phyloP scores from a whole-genome alignment of 2,888 invertebrate species.

The Lasioglossum morio region DNA sequence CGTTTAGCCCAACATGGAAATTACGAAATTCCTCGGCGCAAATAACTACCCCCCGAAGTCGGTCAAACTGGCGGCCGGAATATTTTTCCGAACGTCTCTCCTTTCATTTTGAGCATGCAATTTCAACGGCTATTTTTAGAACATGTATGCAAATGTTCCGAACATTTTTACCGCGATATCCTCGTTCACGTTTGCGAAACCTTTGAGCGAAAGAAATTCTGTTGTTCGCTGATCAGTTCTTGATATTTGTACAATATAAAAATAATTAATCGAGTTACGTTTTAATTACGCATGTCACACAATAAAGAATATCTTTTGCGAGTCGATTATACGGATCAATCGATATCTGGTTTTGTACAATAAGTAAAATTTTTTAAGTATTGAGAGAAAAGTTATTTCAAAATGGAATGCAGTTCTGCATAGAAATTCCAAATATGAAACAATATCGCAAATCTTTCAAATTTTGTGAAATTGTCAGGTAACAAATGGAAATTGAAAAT shows the following conservation, averaged over 20 bases:
- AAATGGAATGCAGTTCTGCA: too few relatives aligned
- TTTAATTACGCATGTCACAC: background rate
- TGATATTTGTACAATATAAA: too few relatives aligned
- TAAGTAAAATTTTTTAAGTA: too few relatives aligned
- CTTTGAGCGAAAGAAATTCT: background rate
- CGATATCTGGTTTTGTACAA: background rate
- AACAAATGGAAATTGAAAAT: too few relatives aligned
- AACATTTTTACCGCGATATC: background rate
- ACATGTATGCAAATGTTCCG: background rate
- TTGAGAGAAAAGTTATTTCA: too few relatives aligned
- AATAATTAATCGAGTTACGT: too few relatives aligned
- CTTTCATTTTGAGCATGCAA: background rate
- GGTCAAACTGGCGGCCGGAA: conserved; percentile 11
- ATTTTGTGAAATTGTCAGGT: too few relatives aligned
- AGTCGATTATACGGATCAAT: background rate
- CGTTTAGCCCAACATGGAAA: conserved; percentile 1
- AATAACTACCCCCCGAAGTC: conserved; percentile 18
- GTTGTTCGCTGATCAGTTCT: background rate
- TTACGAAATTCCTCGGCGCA: background rate
- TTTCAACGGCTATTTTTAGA: background rate
- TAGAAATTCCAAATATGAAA: too few relatives aligned
- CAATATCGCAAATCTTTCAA: too few relatives aligned
- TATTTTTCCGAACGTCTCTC: background rate
- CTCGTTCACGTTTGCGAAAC: background rate
- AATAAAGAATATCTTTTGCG: background rate